Base-by-base conservation (phyloP, 2,888 invertebrate species). In the Corbicula japonica region DNA sequence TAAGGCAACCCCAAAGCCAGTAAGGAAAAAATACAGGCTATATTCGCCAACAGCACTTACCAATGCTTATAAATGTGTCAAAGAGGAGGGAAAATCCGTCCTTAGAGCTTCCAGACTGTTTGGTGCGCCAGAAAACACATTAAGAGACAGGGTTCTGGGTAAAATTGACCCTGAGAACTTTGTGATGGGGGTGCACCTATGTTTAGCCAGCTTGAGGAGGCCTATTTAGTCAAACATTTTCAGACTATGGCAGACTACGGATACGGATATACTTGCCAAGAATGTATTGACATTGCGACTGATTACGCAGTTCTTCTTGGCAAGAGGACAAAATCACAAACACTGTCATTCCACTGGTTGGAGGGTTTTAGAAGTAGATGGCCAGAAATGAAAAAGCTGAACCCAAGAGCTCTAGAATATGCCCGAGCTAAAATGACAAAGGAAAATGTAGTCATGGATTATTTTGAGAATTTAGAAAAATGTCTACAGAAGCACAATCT, bases 21-120 rank as follows among this genome's bases (percentile, higher is more conserved):
- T 41, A 12, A 44, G 66, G 8, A 66, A 54, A 21, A 66, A 52
- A 18, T 74, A 48, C 35, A 66, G 41, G 21, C 28, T 30, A 34
- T 78, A 73, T 48, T 73, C 73, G 6, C 73, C 73, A 26, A 61
- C 68, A 23, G 61, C 66, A 10, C 32, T 72, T 4, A 72, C 54
- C 2, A 52, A 50, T 21, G 77, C 77, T 26, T 73, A 72, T 21
- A 52, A 32, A 68, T 15, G 6, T n/a, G 66, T 63, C 1, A 62
- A 58, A 21, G 74, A 72, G 23, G 34, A 56, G 8, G 48, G 46
- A 8, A 58, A 58, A 28, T 38, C 65, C 3, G 76, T 76, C 8
- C 34, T 30, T 1, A 56, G 30, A 21, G 63, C 76, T 0, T 30
- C 71, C 15, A 63, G 34, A 30, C 15, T 66, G 6, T 66, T 50